phyloP scores from a whole-genome alignment of 1,140 invertebrate genomes.

The Pygmarrhopalites habei region DNA sequence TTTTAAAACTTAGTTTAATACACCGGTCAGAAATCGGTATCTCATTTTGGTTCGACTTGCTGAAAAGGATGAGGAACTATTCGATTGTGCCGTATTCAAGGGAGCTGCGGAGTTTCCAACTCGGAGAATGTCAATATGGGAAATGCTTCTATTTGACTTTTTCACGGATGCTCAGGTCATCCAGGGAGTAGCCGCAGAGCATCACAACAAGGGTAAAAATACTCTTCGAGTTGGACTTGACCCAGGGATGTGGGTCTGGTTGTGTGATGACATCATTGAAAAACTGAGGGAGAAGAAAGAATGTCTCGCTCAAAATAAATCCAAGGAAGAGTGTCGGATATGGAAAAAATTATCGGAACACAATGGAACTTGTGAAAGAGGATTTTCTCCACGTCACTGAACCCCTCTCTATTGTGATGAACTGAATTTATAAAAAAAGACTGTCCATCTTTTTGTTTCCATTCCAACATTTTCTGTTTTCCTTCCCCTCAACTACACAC shows the following conservation, averaged over 20 bases:
- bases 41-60: constrained; percentile 22
- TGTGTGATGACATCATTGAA: constrained; percentile 29
- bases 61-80: constrained; percentile 9
- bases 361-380: background rate
- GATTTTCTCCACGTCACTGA: background rate
- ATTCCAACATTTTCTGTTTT: too few species aligned
- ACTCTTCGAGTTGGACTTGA: constrained; percentile 13
- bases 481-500: too few species aligned
- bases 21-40: constrained; percentile 20
- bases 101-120: constrained; percentile 16
- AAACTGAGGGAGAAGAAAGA: constrained; percentile 12
- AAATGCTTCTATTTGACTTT: constrained; percentile 29
- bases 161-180: constrained; percentile 21
- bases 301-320: constrained; percentile 1
- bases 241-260: constrained; percentile 21
- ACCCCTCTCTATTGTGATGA: background rate
- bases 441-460: too few species aligned
- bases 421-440: too few species aligned
- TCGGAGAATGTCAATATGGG: constrained; percentile 23
- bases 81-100: constrained; percentile 5
- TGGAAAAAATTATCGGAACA: background rate
- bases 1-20: too few species aligned
- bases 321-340: background rate
- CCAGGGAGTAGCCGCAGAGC: constrained; percentile 7
- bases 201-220: background rate